These are phyloP conservation scores for Bryconaethiops microstoma DNA, from an alignment of 2,797 vertebrate genomes.

Conservation along the genomic window DNA sequence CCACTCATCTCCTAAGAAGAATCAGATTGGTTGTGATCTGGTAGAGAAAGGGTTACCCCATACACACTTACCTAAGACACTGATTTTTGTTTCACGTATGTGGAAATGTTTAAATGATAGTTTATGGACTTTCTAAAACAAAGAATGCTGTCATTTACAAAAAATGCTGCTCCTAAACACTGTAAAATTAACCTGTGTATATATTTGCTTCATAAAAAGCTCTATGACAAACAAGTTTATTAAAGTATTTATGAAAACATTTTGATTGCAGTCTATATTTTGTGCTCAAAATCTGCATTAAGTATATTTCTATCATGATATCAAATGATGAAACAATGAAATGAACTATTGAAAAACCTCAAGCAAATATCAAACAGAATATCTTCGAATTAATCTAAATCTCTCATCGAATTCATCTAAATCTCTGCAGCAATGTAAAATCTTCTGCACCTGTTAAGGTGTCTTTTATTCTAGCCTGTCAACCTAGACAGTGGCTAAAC, in stretches of 20 bases:
- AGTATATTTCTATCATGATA: neutral
- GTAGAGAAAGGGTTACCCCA: neutral
- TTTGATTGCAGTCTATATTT: neutral
- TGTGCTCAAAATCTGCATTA: neutral
- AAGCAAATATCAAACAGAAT: too few species aligned
- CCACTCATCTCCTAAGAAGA: neutral
- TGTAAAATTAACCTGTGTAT: slow-evolving; percentile 27
- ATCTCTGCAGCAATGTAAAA: neutral
- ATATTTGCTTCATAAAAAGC: slow-evolving; percentile 40
- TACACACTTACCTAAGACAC: neutral
- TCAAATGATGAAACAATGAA: neutral
- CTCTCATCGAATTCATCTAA: neutral
- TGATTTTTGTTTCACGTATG: neutral
- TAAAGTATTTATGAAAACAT: slow-evolving; percentile 55
- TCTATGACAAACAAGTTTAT: slow-evolving; percentile 46
- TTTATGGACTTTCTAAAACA: slow-evolving; percentile 11
- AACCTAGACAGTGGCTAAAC: slow-evolving; percentile 43
- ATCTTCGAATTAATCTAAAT: neutral
- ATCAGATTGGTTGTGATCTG: too few species aligned
- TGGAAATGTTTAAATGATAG: slow-evolving; percentile 10
- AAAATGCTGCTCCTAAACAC: slow-evolving; percentile 28
- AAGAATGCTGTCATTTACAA: slow-evolving; percentile 16
- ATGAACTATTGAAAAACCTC: neutral
- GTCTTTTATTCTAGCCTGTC: slow-evolving; percentile 20
- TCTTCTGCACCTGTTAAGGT: slow-evolving; percentile 14